Percentiles rank a stretch among this genome's conserved stretches.
Evolutionary conservation across 2,113 vertebrate species (phyloP).

Genomic region (Ammodytes marinus): DNA sequence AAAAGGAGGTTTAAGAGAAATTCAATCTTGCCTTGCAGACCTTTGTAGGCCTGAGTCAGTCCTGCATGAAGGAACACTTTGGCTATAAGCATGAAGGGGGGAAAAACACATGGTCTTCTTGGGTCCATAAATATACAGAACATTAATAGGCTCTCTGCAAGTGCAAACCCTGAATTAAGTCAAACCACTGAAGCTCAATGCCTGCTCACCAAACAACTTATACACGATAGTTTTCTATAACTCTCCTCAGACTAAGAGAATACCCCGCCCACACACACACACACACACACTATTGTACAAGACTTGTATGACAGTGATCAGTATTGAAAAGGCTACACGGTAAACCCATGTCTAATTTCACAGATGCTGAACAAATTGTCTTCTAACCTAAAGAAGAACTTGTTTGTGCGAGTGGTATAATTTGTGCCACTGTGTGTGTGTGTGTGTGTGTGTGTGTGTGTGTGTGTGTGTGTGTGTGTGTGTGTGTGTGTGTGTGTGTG

Average conservation of each 20-base stretch:
- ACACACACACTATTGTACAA: background rate
- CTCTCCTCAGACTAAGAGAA: slow-evolving; percentile 28
- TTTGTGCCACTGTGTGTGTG: slow-evolving; percentile 50
- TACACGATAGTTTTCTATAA: background rate
- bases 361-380: slow-evolving; percentile 83
- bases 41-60: slow-evolving; percentile 22
- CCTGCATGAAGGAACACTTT: slow-evolving; percentile 5
- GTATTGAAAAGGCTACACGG: slow-evolving; percentile 78
- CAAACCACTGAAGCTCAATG: background rate
- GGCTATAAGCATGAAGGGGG: slow-evolving; percentile 1
- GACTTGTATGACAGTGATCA: slow-evolving; percentile 76
- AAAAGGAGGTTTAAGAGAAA: slow-evolving; percentile 10
- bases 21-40: slow-evolving; percentile 10
- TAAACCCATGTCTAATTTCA: slow-evolving; percentile 83
- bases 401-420: slow-evolving; percentile 58
- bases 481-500: slow-evolving; percentile 24
- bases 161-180: slow-evolving; percentile 30
- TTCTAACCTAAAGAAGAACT: slow-evolving; percentile 71
- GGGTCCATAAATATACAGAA: slow-evolving; percentile 36
- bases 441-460: slow-evolving; percentile 46
- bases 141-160: background rate
- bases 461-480: slow-evolving; percentile 51
- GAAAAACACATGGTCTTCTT: background rate
- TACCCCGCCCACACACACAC: background rate
- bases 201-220: slow-evolving; percentile 14